phyloP scores from a whole-genome alignment of 2,888 invertebrate genomes.

The Aphodius granarius region DNA sequence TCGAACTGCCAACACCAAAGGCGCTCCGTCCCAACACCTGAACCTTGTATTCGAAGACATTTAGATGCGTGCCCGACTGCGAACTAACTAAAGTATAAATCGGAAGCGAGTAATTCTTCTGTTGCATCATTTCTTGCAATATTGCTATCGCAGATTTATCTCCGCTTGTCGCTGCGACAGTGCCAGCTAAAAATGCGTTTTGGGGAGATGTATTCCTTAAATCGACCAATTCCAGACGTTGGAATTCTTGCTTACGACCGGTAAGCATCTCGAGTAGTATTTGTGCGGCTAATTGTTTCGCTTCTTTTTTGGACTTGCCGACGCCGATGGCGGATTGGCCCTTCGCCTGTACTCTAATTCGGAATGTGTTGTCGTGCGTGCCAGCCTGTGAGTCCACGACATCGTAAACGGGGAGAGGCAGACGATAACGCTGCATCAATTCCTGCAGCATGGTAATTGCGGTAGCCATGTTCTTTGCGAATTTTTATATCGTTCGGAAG shows the following conservation, averaged over 20 bases:
- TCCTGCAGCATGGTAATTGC: conserved; percentile 69
- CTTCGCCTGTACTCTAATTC: conserved; percentile 52
- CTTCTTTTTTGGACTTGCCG: conserved; percentile 59
- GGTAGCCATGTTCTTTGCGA: too few species aligned
- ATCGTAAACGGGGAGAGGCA: conserved; percentile 58
- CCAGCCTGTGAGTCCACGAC: conserved; percentile 42
- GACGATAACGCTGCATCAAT: conserved; percentile 60
- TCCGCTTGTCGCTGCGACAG: too few species aligned
- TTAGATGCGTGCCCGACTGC: conserved; percentile 48
- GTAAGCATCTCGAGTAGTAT: neutral
- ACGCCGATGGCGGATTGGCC: conserved; percentile 45
- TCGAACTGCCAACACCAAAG: conserved; percentile 49
- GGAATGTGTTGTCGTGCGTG: conserved; percentile 55
- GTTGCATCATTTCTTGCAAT: conserved; percentile 67
- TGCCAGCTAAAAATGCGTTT: too few species aligned
- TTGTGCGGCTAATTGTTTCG: conserved; percentile 51
- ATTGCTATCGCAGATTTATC: conserved; percentile 66
- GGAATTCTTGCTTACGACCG: neutral
- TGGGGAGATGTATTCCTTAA: too few species aligned
- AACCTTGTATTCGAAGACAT: conserved; percentile 56
- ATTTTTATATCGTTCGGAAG: too few species aligned
- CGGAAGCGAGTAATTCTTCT: conserved; percentile 56
- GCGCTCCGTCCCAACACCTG: conserved; percentile 49
- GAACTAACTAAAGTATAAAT: conserved; percentile 52
- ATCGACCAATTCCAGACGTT: neutral